Evolutionary conservation across 1,140 invertebrate genomes (phyloP).

Genomic region (Oncopodura yosiiana): DNA sequence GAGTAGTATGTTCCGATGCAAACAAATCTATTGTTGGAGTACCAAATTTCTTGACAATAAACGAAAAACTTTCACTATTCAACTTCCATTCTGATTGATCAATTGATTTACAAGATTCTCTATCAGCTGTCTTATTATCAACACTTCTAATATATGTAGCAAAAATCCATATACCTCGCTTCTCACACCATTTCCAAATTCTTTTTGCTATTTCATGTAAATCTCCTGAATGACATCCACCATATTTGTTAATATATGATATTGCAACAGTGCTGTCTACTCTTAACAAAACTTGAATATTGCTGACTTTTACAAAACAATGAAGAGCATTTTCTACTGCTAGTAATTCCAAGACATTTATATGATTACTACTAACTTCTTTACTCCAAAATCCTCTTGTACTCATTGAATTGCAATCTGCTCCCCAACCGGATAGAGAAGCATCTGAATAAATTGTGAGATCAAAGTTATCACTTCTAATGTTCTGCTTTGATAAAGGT

Average conservation of each 20-base stretch:
- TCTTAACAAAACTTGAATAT: neutral
- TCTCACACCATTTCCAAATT: slow-evolving; percentile 13
- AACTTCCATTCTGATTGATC: slow-evolving; percentile 5
- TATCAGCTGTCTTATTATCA: slow-evolving; percentile 7
- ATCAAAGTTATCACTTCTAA: neutral
- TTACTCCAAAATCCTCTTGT: neutral
- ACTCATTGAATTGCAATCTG: neutral
- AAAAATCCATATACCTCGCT: slow-evolving; percentile 1
- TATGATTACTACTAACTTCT: neutral
- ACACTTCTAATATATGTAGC: slow-evolving; percentile 7
- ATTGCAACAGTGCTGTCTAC: slow-evolving; percentile 14
- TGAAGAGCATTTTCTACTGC: slow-evolving; percentile 3
- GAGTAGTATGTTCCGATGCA: neutral
- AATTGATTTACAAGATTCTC: neutral
- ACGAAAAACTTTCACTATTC: neutral
- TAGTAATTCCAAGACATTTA: slow-evolving; percentile 17
- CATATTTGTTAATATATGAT: slow-evolving; percentile 13
- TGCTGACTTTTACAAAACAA: neutral
- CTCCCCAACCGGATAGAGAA: slow-evolving; percentile 8
- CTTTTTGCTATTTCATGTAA: neutral
- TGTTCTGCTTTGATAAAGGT: neutral
- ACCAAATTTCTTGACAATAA: neutral
- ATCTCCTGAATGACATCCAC: neutral
- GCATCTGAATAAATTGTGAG: slow-evolving; percentile 6
- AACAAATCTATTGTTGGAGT: neutral